A percentile compares a stretch with the other conserved stretches of the same genome.
phyloP scores from a whole-genome alignment of 2,888 invertebrate species.

The Thelaira solivaga region DNA sequence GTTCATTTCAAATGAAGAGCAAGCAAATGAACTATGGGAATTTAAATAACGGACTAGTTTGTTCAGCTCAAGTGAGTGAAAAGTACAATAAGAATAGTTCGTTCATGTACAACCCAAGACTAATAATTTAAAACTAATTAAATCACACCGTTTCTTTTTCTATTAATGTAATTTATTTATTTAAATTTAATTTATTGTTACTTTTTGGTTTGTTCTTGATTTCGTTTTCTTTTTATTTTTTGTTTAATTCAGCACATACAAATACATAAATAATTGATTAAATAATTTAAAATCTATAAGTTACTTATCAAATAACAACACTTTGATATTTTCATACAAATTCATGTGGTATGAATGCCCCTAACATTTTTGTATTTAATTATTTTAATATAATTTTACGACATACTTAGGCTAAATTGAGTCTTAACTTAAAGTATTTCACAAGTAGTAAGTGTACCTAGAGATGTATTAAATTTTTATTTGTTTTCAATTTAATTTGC shows the following conservation, averaged over 20 bases:
- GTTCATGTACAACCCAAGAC: no score
- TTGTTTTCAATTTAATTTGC: background rate
- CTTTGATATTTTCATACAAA: conserved; percentile 45
- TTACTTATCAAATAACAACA: conserved; percentile 47
- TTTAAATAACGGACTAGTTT: no score
- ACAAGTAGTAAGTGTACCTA: background rate
- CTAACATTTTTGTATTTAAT: background rate
- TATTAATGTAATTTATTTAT: conserved; percentile 11
- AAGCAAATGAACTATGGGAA: no score
- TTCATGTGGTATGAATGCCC: conserved; percentile 5
- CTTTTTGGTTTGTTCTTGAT: conserved; percentile 35
- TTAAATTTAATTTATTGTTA: conserved; percentile 33
- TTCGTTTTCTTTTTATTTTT: conserved; percentile 15
- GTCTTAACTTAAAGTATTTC: conserved; percentile 26
- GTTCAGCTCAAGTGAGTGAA: no score
- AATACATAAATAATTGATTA: conserved; percentile 50
- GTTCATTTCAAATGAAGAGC: no score
- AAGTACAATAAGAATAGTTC: no score
- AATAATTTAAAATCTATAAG: conserved; percentile 42
- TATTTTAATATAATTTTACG: conserved; percentile 9
- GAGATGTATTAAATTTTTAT: background rate
- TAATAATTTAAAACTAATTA: no score
- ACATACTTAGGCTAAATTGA: conserved; percentile 4
- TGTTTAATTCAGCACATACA: conserved; percentile 51
- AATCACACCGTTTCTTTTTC: no score